These are phyloP conservation scores for Hormaphis cornu DNA, from an alignment of 1,140 invertebrate species.

Conservation along the genomic window DNA sequence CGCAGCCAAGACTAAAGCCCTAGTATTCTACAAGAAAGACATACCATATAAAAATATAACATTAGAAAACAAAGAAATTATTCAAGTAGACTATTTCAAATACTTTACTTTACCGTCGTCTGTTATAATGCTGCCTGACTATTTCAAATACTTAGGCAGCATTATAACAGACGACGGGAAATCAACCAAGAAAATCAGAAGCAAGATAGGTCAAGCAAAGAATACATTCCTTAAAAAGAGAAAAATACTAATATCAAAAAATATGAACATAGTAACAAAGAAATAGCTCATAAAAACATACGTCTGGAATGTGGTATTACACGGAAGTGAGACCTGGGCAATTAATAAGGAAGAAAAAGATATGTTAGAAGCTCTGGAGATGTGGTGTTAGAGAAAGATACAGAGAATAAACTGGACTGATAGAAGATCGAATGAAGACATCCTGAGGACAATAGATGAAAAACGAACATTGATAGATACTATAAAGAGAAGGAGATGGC, in stretches of 20 bases:
- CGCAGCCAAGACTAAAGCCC: slow-evolving; percentile 6
- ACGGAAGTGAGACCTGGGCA: too few relatives aligned
- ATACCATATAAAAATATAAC: slow-evolving; percentile 9
- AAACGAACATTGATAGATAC: too few relatives aligned
- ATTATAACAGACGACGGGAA: slow-evolving; percentile 8
- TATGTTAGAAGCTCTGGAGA: slow-evolving; percentile 7
- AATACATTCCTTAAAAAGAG: slow-evolving; percentile 9
- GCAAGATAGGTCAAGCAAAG: too few relatives aligned
- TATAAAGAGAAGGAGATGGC: too few relatives aligned
- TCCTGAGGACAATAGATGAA: too few relatives aligned
- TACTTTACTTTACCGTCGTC: too few relatives aligned
- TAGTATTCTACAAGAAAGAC: neutral
- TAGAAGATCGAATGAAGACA: too few relatives aligned
- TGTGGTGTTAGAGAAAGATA: too few relatives aligned
- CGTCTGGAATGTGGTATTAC: neutral
- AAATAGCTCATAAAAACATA: slow-evolving; percentile 17
- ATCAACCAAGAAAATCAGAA: slow-evolving; percentile 18
- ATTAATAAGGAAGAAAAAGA: too few relatives aligned
- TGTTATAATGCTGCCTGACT: too few relatives aligned
- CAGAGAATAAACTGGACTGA: too few relatives aligned
- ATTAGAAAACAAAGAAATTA: neutral
- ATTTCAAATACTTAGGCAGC: slow-evolving; percentile 24
- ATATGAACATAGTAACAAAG: neutral
- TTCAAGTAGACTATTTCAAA: slow-evolving; percentile 11
- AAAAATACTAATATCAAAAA: neutral